Evolutionary conservation across 2,888 invertebrate species (phyloP), one percentile per base, ranked within the genome.

Genomic region (Oscheius sp.): DNA sequence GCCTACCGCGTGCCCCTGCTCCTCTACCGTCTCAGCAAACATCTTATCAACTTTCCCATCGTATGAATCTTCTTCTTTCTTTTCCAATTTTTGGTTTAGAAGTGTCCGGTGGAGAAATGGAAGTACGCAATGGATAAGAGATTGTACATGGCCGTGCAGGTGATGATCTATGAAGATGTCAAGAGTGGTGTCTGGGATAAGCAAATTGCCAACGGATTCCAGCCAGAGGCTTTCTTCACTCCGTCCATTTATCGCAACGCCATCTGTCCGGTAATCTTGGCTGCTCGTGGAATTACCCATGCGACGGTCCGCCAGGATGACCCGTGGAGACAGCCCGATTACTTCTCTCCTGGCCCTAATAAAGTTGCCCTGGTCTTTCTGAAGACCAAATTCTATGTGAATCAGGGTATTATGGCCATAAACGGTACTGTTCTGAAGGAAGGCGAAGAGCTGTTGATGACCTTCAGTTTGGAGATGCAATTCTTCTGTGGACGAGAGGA

Each of bases 351-450:
- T 2, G 52, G 52, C 23, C 52, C 70, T 12, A 5, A 43, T 7
- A 76, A 76, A 43, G 43, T 73, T 0, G 45, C 73, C 16, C 46
- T 84, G 41, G 18, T 79, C 29, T 80, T 84, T 59, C 68, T 73
- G 9, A 80, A 81, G 16, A 80, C 77, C 7, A 55, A 61, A 0
- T 84, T 81, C 72, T 82, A 78, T 64, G 73, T 83, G 25, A 84
- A 84, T 63, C 73, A 73, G 18, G 84, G 84, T 9, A 53, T 84
- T 1, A 45, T 84, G 35, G 71, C 76, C 6, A 70, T 80, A 1
- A 72, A 80, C 56, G 83, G 83, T 49, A 25, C 45, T 21, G 6
- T 23, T 18, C 13, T 29, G 58, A 9, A 35, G 35, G 35, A 3
- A 9, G 35, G 9, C 35, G 35, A 35, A 3, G 35, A 35, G 9